phyloP scores from a whole-genome alignment of 2,888 invertebrate genomes.

The Noctua pronuba region DNA sequence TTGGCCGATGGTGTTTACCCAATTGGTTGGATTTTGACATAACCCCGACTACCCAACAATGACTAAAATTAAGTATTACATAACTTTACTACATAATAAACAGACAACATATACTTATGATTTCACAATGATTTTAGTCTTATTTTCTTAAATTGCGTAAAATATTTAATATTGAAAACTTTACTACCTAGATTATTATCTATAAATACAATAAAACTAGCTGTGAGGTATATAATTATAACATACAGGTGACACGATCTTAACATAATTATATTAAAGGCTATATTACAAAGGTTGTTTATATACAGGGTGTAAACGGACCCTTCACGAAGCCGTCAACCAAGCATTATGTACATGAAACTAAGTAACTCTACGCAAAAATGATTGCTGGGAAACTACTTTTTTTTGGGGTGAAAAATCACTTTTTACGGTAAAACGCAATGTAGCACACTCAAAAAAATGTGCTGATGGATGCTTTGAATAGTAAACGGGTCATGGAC shows the following conservation, averaged over 20 bases:
- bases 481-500: too few species aligned
- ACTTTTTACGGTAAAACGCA: too few species aligned
- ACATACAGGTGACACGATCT: background rate
- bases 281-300: background rate
- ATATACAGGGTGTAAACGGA: too few species aligned
- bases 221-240: background rate
- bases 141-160: background rate
- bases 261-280: background rate
- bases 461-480: too few species aligned
- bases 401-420: too few species aligned
- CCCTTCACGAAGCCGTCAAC: too few species aligned
- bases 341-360: too few species aligned
- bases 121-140: background rate
- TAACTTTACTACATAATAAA: too few species aligned
- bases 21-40: background rate
- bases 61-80: background rate
- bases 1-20: background rate
- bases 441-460: too few species aligned
- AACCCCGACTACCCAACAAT: background rate
- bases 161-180: background rate
- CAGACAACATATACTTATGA: conserved; percentile 4
- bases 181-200: background rate
- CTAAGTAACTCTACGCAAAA: too few species aligned
- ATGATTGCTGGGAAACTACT: too few species aligned
- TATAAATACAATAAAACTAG: background rate